Base-by-base conservation (phyloP, 2,113 vertebrate species). In the Nothoprocta pentlandii region DNA sequence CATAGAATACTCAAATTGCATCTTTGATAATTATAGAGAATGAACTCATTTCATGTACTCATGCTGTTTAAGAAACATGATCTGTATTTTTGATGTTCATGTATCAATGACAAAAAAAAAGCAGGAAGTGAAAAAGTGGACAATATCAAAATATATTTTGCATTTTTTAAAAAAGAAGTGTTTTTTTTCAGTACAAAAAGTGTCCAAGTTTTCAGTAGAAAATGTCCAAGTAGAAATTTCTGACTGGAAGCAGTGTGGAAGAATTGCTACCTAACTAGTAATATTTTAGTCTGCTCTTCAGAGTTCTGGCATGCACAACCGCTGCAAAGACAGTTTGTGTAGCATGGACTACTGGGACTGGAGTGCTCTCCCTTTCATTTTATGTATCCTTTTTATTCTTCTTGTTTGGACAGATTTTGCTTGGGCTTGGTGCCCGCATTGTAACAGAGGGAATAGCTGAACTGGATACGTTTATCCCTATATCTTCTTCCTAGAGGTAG, bases 111-210 rank as follows among this genome's bases (percentile, higher is more conserved):
- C 10, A 54, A 56, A 88, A 93, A 88, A 93, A 74, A 63, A 36
- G 36, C 15, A 73, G 21, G 79, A 91, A 82, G 63, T 54, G 21
- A 68, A 74, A n/a, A 56, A 9, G 46, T 19, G 28, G 25, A 64
- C 66, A 88, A 7, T 58, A 66, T 64, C 9, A 64, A 76, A 66
- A 81, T 68, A 6, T 32, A 3, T 16, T 70, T 84, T 80, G 9
- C 9, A 3, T 6, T 26, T 74, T 26, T 73, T 77, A 30, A 23
- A 36, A 67, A 54, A 42, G 16, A 89, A 61, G 13, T 5, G 19
- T 68, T 66, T 94, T 64, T 64, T 92, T 85, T 80, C 6, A 3
- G 16, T 80, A 44, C 36, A 88, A 92, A 88, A 83, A 44, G 81
- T 22, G 64, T 22, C 22, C 26, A 87, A 68, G 7, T 61, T 54